Base-by-base conservation (phyloP, 2,113 vertebrate species). In the Clarias magur region DNA sequence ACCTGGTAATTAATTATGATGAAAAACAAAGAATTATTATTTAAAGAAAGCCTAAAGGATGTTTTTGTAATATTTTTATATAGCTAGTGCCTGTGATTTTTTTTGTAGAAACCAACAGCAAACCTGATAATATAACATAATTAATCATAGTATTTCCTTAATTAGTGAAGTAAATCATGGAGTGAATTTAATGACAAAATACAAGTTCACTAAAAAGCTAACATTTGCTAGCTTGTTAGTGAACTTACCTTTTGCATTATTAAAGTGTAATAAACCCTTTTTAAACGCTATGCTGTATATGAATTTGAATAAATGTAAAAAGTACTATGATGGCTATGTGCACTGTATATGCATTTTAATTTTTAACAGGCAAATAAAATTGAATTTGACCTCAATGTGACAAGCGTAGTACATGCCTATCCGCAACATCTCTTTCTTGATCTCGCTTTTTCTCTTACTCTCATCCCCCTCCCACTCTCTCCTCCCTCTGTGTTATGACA, bases 401-500 rank as follows among this genome's bases (percentile, higher is more conserved):
- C 30, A 38, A 62, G 25, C 5, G 13, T 60, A 13, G n/a, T 62
- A 7, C 79, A 38, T 34, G 67, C 53, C 8, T 5, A 68, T 84
- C 27, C 65, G 27, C 30, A 60, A 54, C 1, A 0, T 85, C 83
- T 85, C 38, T 38, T 62, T 76, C 84, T 80, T 68, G 23, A 15
- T 16, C 54, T 42, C 76, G 4, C 59, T 67, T 73, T 82, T 60
- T 38, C 72, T 84, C 68, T 73, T 38, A 38, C 65, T 84, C 68
- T 68, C 23, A 13, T 23, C 84, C 75, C 67, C 83, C 78, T 82
- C 88, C 34, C 34, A 30, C 82, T 80, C 83, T 63, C 54, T 56
- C 83, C 88, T 84, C 65, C 60, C 83, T 91, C 95, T 92, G 95
- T 96, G 87, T 97, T 96, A 97, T 98, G 97, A 97, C 96, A 97